A percentile compares a stretch with the other conserved stretches of the same genome.
Evolutionary conservation across 2,113 vertebrate species (phyloP).

Genomic region (Bothrops jararaca): DNA sequence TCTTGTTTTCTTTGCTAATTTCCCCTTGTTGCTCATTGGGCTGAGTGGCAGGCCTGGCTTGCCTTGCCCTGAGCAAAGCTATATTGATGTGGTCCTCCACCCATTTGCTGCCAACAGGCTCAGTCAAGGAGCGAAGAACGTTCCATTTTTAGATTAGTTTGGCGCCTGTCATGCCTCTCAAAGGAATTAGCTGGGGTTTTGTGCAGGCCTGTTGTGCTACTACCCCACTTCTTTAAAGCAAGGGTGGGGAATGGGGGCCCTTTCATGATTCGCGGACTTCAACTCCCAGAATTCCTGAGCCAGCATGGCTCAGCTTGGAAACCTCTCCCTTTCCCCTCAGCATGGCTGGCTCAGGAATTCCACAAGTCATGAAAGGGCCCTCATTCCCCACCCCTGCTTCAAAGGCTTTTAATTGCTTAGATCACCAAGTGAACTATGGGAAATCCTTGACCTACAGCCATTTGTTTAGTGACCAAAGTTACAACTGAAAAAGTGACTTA

Average conservation of each 20-base stretch:
- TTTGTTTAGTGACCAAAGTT: too few relatives aligned
- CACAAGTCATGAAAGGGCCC: too few relatives aligned
- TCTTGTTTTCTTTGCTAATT: accelerated
- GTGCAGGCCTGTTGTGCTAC: neutral
- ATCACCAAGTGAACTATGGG: neutral
- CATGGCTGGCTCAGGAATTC: too few relatives aligned
- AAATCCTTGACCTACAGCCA: neutral
- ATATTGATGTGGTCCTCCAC: neutral
- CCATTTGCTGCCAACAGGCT: neutral
- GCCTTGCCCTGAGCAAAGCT: neutral
- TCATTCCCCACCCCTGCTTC: too few relatives aligned
- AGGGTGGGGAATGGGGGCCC: neutral
- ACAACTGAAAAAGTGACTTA: too few relatives aligned
- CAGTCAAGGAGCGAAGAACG: neutral
- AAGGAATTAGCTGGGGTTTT: neutral
- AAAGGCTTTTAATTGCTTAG: neutral
- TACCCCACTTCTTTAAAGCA: neutral
- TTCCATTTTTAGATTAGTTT: neutral
- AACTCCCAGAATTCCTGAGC: neutral
- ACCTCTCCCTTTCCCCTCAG: too few relatives aligned
- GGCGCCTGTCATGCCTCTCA: neutral
- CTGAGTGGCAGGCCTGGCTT: neutral
- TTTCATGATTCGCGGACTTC: neutral
- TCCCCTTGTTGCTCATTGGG: neutral
- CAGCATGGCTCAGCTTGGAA: neutral